Base-by-base conservation (phyloP, 2,113 vertebrate species). In the Lamprotornis superbus region DNA sequence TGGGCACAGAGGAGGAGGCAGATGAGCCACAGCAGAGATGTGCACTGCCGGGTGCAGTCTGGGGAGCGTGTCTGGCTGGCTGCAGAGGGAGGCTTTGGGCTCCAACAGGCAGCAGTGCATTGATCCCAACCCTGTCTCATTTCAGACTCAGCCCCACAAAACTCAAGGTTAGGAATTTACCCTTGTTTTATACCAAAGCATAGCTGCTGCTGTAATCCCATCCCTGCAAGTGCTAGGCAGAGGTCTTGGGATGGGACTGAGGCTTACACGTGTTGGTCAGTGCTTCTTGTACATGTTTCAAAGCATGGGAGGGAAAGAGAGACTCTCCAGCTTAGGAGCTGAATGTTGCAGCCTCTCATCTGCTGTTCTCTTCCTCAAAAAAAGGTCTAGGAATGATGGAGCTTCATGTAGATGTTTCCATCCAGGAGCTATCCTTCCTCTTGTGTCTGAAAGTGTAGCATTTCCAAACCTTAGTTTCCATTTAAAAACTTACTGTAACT, bases 221-320 rank as follows among this genome's bases (percentile, higher is more conserved):
- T 4, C 52, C 47, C 56, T 61, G 42, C 5, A 1, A 46, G 39
- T n/a, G 37, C 77, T 13, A 10, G 53, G 76, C 64, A 37, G 31
- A 13, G 55, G 14, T 33, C 22, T 83, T 0, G 0, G 60, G 27
- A 4, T 18, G 46, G 65, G 42, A 24, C 57, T 27, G 65, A 46
- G 65, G 50, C 46, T 39, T 39, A 2, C 42, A 5, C 0, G 0
- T 2, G 1, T 31, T 53, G 42, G 60, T 63, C 70, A 63, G 56
- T 9, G 4, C 4, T 6, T 33, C 57, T 57, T n/a, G 9, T 13
- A 19, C 27, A 22, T 27, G 2, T 59, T 60, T 56, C 49, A 17
- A 13, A 33, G 47, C 52, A 47, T 1, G 7, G 56, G 28, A 64
- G 9, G 21, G 53, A 47, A 42, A 71, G 49, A 63, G 59, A n/a